phyloP scores from a whole-genome alignment of 2,888 invertebrate genomes.

The Hanleya hanleyi region DNA sequence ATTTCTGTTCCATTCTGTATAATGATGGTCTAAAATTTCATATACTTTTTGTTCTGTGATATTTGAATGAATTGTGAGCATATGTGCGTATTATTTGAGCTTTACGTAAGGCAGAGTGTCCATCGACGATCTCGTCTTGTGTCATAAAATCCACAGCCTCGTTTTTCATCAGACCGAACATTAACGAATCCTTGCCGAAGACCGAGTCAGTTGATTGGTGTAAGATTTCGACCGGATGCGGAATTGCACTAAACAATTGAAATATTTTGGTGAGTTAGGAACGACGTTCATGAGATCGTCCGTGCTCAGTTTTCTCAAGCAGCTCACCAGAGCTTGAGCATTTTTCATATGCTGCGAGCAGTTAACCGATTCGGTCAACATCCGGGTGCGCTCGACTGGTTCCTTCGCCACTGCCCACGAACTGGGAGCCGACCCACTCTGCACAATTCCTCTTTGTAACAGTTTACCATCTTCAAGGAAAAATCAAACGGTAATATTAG shows the following conservation, averaged over 20 bases:
- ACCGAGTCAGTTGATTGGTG: slow-evolving; percentile 10
- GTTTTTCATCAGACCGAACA: slow-evolving; percentile 43
- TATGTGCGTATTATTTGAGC: slow-evolving; percentile 87
- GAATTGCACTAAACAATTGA: slow-evolving; percentile 25
- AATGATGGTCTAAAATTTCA: slow-evolving; percentile 94
- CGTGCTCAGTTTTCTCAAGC: slow-evolving; percentile 79
- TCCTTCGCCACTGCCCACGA: slow-evolving; percentile 43
- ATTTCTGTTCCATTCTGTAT: slow-evolving; percentile 86
- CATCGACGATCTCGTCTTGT: slow-evolving; percentile 85
- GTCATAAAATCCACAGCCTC: slow-evolving; percentile 91
- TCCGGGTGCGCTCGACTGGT: slow-evolving; percentile 35
- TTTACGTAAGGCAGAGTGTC: slow-evolving; percentile 90
- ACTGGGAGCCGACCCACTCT: slow-evolving; percentile 83
- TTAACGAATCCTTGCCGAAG: slow-evolving; percentile 31
- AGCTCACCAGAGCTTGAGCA: slow-evolving; percentile 19
- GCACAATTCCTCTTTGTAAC: slow-evolving; percentile 86
- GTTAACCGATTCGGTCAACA: slow-evolving; percentile 40
- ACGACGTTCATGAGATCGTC: slow-evolving; percentile 73
- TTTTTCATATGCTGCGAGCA: slow-evolving; percentile 28
- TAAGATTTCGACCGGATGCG: neutral
- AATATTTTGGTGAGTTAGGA: slow-evolving; percentile 33
- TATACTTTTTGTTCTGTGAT: slow-evolving; percentile 92
- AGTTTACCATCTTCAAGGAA: slow-evolving; percentile 42
- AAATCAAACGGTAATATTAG: neutral
- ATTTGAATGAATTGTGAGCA: slow-evolving; percentile 93